These are phyloP conservation scores for Dendrolimus punctatus DNA, from an alignment of 1,140 invertebrate genomes.

Conservation along the genomic window DNA sequence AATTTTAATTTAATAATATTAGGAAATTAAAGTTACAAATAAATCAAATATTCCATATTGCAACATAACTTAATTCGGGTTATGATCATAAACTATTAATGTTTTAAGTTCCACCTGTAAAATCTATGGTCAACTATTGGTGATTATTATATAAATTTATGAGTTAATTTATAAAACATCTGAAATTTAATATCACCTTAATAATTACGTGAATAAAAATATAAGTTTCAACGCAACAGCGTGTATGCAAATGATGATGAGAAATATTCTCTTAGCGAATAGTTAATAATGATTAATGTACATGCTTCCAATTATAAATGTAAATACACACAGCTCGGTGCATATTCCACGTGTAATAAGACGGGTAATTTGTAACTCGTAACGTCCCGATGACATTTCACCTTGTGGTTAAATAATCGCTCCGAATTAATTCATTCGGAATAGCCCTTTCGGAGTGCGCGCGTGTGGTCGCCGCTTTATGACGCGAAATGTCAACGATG, in stretches of 20 bases:
- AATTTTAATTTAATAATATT: no score
- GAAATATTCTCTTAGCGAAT: slow-evolving; percentile 30
- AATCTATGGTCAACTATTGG: no score
- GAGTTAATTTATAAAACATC: no score
- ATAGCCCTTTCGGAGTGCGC: slow-evolving; percentile 3
- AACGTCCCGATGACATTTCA: slow-evolving; percentile 31
- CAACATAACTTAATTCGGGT: no score
- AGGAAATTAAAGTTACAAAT: no score
- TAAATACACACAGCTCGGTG: slow-evolving; percentile 27
- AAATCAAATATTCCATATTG: no score
- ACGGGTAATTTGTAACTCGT: slow-evolving; percentile 37
- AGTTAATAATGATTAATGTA: slow-evolving; percentile 49
- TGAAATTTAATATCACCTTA: background rate
- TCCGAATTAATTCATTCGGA: slow-evolving; percentile 26
- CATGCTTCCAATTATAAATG: slow-evolving; percentile 38
- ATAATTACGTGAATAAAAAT: slow-evolving; percentile 13
- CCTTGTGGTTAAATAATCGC: slow-evolving; percentile 20
- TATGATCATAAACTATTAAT: no score
- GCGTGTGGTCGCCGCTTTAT: slow-evolving; percentile 14
- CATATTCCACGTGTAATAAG: slow-evolving; percentile 38
- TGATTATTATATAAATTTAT: no score
- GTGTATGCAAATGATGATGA: slow-evolving; percentile 1
- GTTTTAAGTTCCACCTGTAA: no score
- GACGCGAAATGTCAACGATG: slow-evolving; percentile 12
- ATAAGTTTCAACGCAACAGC: slow-evolving; percentile 11